Evolutionary conservation across 2,113 vertebrate species (phyloP), one percentile per base, ranked within the genome.

Genomic region (Cygnus buccinator): DNA sequence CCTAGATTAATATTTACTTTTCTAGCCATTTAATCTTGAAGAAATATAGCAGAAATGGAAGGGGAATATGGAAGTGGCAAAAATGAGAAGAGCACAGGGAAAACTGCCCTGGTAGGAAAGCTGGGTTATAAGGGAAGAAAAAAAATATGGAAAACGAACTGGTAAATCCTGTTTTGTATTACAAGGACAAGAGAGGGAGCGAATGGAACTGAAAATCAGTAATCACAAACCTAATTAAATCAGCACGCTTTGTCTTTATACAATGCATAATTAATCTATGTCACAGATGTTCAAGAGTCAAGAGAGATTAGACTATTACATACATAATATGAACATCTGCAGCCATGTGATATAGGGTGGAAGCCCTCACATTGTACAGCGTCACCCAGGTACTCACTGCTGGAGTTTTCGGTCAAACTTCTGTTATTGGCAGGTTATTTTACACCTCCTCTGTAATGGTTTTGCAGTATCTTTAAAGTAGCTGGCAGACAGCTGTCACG

Each of bases 181-280:
- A 78, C 84, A 92, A 92, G 83, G 70, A 75, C 73, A 89, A 94
- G 86, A 90, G 46, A 92, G 65, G 16, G 54, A 92, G 86, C 80
- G 90, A 96, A 87, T 95, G 80, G 86, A 89, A 92, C 57, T 75
- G 70, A 79, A 94, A 93, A 94, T 89, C 93, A 87, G 85, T 84
- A 97, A 96, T 92, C 95, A 94, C 88, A 94, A 88, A 93, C 84
- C 89, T 96, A 96, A 95, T 96, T 97, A 96, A 96, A 96, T 90
- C 92, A 87, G 54, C 80, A 92, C 0, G 5, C 61, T 96, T 95
- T 96, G 84, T 96, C 94, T 96, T 94, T 89, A 76, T 77, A 95
- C 92, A 96, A 95, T 90, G 44, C 95, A 95, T 93, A 94, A 96
- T 95, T 96, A 93, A 94, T 92, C 76, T 96, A 80, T 96, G 90